Conservation (phyloP, 2,113 vertebrate genomes). For the Gorsachius goisagi region DNA sequence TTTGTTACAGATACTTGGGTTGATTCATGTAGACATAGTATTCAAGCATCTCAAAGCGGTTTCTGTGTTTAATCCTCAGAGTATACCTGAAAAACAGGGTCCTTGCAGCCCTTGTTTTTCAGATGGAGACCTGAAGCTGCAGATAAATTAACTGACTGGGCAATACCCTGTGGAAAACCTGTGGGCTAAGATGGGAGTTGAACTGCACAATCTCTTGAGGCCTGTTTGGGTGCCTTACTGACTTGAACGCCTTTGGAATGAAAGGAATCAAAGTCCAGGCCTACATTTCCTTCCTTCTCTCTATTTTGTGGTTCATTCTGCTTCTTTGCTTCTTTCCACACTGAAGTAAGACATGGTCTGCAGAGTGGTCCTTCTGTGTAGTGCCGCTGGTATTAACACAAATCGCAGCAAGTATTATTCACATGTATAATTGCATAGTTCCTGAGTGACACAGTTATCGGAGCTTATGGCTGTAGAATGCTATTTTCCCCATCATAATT, state of each 20-base stretch:
- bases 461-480: neutral
- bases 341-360: neutral
- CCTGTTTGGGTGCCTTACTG: neutral
- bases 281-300: neutral
- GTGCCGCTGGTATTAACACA: neutral
- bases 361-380: neutral
- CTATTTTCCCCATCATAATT: neutral
- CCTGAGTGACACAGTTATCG: neutral
- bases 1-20: neutral
- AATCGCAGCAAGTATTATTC: neutral
- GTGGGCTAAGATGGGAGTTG: neutral
- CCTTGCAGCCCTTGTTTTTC: neutral
- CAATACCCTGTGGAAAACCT: neutral
- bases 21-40: accelerated
- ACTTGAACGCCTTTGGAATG: neutral
- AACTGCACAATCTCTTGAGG: neutral
- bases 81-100: neutral
- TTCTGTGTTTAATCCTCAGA: neutral
- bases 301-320: neutral
- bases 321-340: neutral
- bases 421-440: neutral
- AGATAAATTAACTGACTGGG: neutral
- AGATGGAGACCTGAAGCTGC: neutral
- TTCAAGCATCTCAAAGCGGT: neutral
- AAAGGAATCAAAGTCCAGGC: neutral